These are phyloP conservation scores for Sinelater perroti DNA, from an alignment of 2,888 invertebrate species.

Conservation along the genomic window DNA sequence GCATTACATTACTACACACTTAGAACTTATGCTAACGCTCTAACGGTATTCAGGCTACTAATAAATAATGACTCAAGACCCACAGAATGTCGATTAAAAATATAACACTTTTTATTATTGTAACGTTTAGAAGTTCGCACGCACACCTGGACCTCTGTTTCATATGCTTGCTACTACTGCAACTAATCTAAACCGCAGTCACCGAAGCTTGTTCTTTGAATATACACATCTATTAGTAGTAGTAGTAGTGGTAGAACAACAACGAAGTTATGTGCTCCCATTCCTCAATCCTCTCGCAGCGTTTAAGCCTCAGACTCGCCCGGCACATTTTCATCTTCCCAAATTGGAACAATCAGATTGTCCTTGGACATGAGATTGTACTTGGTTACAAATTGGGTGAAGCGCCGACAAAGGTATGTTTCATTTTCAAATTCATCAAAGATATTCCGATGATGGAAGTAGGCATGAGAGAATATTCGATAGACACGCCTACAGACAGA, in stretches of 20 bases:
- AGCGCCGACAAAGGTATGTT: conserved; percentile 93
- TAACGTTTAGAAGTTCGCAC: not conserved
- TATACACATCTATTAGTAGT: conserved; percentile 11
- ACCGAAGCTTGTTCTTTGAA: conserved; percentile 2
- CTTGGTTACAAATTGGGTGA: conserved; percentile 97
- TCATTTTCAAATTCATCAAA: conserved; percentile 99
- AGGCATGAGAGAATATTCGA: conserved; percentile 99
- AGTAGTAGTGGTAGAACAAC: no score
- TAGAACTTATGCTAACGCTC: conserved; percentile 8
- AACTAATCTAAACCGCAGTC: not conserved
- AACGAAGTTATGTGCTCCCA: no score
- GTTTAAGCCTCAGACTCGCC: conserved; percentile 63
- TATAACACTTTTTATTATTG: conserved; percentile 1
- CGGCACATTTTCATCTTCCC: conserved; percentile 76
- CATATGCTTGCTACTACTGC: not conserved
- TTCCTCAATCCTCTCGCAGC: no score
- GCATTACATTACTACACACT: conserved; percentile 1
- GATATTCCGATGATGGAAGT: conserved; percentile 95
- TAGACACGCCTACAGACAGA: conserved; percentile 98
- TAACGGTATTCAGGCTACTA: not conserved
- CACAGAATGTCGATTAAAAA: conserved; percentile 1
- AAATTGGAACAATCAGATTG: conserved; percentile 97
- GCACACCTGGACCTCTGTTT: conserved; percentile 5
- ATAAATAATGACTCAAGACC: conserved; percentile 1
- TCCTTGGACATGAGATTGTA: conserved; percentile 98